phyloP scores from a whole-genome alignment of 2,797 vertebrate genomes.

The Anisognathus igniventris region DNA sequence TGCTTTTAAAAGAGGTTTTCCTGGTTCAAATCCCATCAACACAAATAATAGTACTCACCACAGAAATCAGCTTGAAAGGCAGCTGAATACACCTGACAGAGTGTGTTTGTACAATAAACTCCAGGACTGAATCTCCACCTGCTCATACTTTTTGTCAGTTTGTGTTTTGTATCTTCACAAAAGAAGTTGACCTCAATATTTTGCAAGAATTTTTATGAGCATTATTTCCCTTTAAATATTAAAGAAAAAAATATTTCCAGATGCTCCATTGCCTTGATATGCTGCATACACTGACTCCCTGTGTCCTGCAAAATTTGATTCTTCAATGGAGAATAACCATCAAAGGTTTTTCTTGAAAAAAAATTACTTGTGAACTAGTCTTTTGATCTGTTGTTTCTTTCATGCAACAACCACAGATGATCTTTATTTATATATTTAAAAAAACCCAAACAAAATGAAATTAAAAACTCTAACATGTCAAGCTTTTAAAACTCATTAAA shows the following conservation, averaged over 20 bases:
- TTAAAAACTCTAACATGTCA: neutral
- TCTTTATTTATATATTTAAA: neutral
- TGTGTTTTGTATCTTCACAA: neutral
- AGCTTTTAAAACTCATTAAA: neutral
- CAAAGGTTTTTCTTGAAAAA: neutral
- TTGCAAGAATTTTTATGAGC: neutral
- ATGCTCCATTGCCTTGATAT: neutral
- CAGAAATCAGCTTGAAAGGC: neutral
- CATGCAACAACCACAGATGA: neutral
- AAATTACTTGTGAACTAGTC: neutral
- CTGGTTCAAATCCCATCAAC: neutral
- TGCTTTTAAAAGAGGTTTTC: neutral
- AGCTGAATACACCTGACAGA: neutral
- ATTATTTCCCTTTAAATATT: neutral
- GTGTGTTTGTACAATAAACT: neutral
- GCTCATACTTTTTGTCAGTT: neutral
- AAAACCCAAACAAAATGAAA: neutral
- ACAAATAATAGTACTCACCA: neutral
- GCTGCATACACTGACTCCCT: neutral
- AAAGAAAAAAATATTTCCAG: neutral
- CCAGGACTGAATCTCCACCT: neutral
- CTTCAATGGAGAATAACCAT: neutral
- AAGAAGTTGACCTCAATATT: neutral
- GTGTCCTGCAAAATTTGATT: neutral
- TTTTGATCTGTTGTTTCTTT: neutral